Conservation (phyloP, 2,888 invertebrate genomes). For the Caenorhabditis sulstoni region DNA sequence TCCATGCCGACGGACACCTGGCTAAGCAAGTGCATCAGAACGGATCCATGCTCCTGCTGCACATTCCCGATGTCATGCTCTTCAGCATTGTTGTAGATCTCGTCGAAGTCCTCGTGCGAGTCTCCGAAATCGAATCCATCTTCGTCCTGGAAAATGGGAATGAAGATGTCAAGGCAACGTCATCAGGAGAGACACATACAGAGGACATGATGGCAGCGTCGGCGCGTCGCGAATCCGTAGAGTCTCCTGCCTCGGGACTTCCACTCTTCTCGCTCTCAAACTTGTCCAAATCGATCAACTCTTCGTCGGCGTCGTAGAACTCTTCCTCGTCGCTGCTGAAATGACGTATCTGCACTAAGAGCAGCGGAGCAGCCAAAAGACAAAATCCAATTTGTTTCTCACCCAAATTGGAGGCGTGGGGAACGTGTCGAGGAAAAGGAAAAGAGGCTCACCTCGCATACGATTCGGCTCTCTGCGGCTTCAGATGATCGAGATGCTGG, state of each 20-base stretch:
- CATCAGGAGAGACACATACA: constrained; percentile 13
- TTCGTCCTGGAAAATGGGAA: constrained; percentile 41
- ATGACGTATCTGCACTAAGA: constrained; percentile 40
- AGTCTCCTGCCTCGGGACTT: constrained; percentile 32
- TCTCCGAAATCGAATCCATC: constrained; percentile 82
- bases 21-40: constrained; percentile 95
- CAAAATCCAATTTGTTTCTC: constrained; percentile 45
- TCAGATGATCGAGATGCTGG: constrained; percentile 57
- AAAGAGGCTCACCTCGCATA: constrained; percentile 54
- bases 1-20: constrained; percentile 98
- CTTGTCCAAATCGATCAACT: constrained; percentile 67
- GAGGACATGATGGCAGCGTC: constrained; percentile 42
- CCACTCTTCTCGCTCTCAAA: constrained; percentile 48
- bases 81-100: constrained; percentile 83
- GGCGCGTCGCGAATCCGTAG: constrained; percentile 5
- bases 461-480: constrained; percentile 49
- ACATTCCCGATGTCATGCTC: constrained; percentile 83
- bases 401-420: constrained; percentile 12
- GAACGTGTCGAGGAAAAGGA: constrained; percentile 8
- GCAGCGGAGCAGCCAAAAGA: constrained; percentile 10
- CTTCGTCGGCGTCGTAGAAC: constrained; percentile 76
- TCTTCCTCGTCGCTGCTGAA: constrained; percentile 84
- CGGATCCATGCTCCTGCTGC: constrained; percentile 97
- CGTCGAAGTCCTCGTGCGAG: constrained; percentile 79
- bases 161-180: neutral